Conservation (phyloP, 1,140 invertebrate genomes). For the Dufourea novaeangliae region DNA sequence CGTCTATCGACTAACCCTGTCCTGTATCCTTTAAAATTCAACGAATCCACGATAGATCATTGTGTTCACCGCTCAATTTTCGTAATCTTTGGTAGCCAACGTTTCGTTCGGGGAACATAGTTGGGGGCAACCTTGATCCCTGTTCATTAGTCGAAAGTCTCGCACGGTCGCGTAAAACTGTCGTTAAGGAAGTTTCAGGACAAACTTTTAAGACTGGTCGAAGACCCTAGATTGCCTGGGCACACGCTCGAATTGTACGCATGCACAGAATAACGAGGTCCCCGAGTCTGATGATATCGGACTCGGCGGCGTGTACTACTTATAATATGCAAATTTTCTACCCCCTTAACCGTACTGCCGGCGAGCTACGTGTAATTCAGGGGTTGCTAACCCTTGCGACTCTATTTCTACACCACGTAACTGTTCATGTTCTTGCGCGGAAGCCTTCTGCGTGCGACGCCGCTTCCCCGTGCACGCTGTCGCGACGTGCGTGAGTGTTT, state of each 20-base stretch:
- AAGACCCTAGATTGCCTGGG: constrained; percentile 63
- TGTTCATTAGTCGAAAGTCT: constrained; percentile 6
- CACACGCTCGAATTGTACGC: constrained; percentile 75
- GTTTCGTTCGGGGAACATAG: neutral
- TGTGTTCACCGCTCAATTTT: too few species aligned
- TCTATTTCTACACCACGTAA: constrained; percentile 63
- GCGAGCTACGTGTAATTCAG: constrained; percentile 72
- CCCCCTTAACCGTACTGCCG: constrained; percentile 55
- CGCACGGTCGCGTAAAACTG: constrained; percentile 20
- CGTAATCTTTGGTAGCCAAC: too few species aligned
- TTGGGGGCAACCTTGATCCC: too few species aligned
- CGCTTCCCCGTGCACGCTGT: constrained; percentile 12
- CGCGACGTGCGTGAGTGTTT: constrained; percentile 41
- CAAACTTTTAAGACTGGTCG: constrained; percentile 49
- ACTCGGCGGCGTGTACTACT: constrained; percentile 78
- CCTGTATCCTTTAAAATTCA: neutral
- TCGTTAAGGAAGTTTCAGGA: constrained; percentile 47
- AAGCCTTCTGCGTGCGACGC: constrained; percentile 17
- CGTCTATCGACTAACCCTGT: neutral
- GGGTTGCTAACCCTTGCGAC: constrained; percentile 73
- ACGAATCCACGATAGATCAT: neutral
- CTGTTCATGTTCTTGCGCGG: constrained; percentile 25
- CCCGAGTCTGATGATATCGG: constrained; percentile 76
- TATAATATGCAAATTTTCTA: constrained; percentile 81
- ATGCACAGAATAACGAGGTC: constrained; percentile 78